Evolutionary conservation across 2,797 vertebrate genomes (phyloP), one percentile per base, ranked within the genome.

Genomic region (Xerus rutilus): DNA sequence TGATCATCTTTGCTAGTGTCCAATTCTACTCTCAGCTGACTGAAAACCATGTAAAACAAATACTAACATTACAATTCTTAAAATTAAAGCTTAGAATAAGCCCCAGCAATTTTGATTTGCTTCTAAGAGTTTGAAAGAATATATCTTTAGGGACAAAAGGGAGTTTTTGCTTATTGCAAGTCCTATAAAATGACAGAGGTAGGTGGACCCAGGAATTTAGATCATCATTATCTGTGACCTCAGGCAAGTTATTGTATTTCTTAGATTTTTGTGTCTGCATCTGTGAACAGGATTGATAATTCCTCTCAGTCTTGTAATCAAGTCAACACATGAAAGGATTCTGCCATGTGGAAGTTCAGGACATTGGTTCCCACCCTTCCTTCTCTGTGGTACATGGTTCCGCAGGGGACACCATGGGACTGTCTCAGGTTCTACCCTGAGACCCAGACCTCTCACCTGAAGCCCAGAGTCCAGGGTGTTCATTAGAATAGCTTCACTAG

Each of bases 11-110:
- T 93, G 74, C 30, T 35, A 72, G 15, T 54, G n/a, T 13, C 23
- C 86, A 59, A 13, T 81, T 76, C 72, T 78, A 79, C 62, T 74
- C 15, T 95, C 45, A 59, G 23, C 7, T 67, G 12, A 59, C 59
- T 9, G 76, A 59, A 96, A 81, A 25, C 4, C 13, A 70, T 67
- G 47, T 77, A 32, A 90, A 91, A 81, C 18, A 88, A 83, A 89
- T 91, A 54, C 25, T 73, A 45, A 18, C 20, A 30, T 45, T 94
- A 47, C 0, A 78, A 54, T 43, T 96, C 30, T 89, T 74, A 76
- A 92, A 93, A n/a, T 4, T 0, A 91, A 70, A 18, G 15, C n/a
- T 89, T 39, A 93, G 35, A 94, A 81, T 93, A 72, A 35, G 5
- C 47, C 47, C 12, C 32, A 92, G 78, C 62, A 64, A 20, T 25